Base-by-base conservation (phyloP, 2,888 invertebrate genomes). In the Girardia tigrina region DNA sequence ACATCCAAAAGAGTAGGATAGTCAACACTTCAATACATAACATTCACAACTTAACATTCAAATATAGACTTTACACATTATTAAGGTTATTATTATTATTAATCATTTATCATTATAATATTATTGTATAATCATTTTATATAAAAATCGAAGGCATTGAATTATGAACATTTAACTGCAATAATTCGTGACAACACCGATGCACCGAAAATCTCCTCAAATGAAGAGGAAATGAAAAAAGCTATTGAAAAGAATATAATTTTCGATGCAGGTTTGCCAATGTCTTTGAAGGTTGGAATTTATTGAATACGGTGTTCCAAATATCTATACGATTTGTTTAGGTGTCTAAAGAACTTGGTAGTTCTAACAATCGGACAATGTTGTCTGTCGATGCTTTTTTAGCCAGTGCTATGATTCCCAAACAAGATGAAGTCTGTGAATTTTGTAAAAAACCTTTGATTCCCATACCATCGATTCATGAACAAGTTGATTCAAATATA, bases 221-320 rank as follows among this genome's bases (percentile, higher is more conserved):
- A 56, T 56, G 56, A 56, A 12, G 56, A 56, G 23, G 56, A 56
- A 56, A 56, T 4, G 4, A 23, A 4, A 2, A 56, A 56, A 56
- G 56, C 56, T 2, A 56, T 56, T 56, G 20, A 56, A 4, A 56
- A 56, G 2, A 56, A 56, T n/a, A 56, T 56, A 2, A 56, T 56
- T 56, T 56, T 56, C 23, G 56, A 56, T 56, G 56, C 56, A 2
- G 56, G 56, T n/a, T 16, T 56, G n/a, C 56, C 56, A n/a, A 56
- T 23, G 4, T 56, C n/a, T 56, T 23, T 56, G 4, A 56, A 56
- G n/a, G 56, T 56, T 4, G 23, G 6, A 20, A 12, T 36, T 36
- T 16, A 36, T 36, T 16, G 36, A 36, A 8, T 12, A 36, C 8
- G 16, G 16, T 36, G n/a, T n/a, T n/a, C n/a, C n/a, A n/a, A n/a